Evolutionary conservation across 2,888 invertebrate genomes (phyloP).

Genomic region (Hypomecis punctinalis): DNA sequence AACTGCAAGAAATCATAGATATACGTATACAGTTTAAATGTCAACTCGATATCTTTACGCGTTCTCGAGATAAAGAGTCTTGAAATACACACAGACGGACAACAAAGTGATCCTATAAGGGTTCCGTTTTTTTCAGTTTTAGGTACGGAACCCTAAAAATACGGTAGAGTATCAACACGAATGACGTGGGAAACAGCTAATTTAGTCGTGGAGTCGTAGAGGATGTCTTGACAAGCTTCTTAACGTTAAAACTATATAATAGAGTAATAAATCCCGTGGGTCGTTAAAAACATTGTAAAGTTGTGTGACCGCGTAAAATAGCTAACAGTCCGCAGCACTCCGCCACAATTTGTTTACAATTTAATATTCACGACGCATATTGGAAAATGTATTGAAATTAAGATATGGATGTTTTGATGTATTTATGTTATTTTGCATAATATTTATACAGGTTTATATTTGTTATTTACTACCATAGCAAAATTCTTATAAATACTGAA

Average conservation of each 20-base stretch:
- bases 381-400: neutral
- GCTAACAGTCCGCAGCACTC: conserved; percentile 57
- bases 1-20: too few species aligned
- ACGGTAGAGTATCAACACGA: too few species aligned
- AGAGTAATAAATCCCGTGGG: conserved; percentile 54
- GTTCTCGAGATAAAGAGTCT: too few species aligned
- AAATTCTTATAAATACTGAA: too few species aligned
- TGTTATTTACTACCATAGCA: too few species aligned
- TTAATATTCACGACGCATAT: conserved; percentile 5
- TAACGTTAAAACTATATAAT: conserved; percentile 40
- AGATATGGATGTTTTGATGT: neutral
- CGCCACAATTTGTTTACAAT: conserved; percentile 44
- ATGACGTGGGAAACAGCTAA: conserved; percentile 15
- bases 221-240: conserved; percentile 39
- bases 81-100: too few species aligned
- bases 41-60: too few species aligned
- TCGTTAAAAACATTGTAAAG: conserved; percentile 69
- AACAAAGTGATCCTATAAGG: too few species aligned
- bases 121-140: too few species aligned
- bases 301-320: conserved; percentile 51
- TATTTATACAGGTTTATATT: neutral
- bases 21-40: too few species aligned
- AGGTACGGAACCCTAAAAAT: too few species aligned
- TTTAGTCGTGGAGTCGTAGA: conserved; percentile 23
- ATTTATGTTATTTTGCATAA: neutral